Evolutionary conservation across 2,888 invertebrate genomes (phyloP).

Genomic region (Morpho helenor): DNA sequence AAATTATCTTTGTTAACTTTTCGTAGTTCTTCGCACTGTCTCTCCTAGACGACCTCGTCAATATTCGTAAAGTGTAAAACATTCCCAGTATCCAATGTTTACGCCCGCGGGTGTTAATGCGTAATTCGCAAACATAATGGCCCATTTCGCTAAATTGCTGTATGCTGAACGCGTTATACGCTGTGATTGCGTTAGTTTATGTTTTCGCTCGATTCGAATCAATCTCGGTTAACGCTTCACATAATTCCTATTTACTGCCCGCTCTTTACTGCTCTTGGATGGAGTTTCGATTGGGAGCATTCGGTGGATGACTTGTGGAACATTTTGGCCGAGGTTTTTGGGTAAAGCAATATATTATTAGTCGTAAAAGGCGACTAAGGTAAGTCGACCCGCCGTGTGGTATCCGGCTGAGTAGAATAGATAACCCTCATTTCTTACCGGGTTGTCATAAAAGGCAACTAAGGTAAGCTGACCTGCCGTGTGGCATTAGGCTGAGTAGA

Average conservation of each 20-base stretch:
- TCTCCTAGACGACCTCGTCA: neutral
- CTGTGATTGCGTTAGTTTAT: slow-evolving; percentile 23
- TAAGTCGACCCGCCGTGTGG: too few species aligned
- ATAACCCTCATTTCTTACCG: too few species aligned
- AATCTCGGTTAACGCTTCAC: slow-evolving; percentile 17
- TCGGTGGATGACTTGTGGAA: neutral
- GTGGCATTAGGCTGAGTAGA: too few species aligned
- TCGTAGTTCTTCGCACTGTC: too few species aligned
- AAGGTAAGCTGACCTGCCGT: too few species aligned
- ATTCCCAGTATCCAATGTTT: slow-evolving; percentile 22
- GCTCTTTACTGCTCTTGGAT: slow-evolving; percentile 8
- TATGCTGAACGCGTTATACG: slow-evolving; percentile 15
- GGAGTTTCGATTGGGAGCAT: neutral
- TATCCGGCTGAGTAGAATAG: too few species aligned
- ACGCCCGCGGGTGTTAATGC: slow-evolving; percentile 22
- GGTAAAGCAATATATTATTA: too few species aligned
- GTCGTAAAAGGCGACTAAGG: too few species aligned
- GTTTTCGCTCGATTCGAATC: slow-evolving; percentile 18
- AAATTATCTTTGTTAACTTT: too few species aligned
- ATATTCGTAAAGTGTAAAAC: slow-evolving; percentile 13
- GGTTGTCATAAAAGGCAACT: too few species aligned
- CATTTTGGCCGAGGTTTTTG: neutral
- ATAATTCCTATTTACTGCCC: slow-evolving; percentile 15
- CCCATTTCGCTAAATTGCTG: slow-evolving; percentile 29
- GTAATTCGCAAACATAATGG: slow-evolving; percentile 22